phyloP scores from a whole-genome alignment of 2,888 invertebrate genomes.

The Diarsia mendica region DNA sequence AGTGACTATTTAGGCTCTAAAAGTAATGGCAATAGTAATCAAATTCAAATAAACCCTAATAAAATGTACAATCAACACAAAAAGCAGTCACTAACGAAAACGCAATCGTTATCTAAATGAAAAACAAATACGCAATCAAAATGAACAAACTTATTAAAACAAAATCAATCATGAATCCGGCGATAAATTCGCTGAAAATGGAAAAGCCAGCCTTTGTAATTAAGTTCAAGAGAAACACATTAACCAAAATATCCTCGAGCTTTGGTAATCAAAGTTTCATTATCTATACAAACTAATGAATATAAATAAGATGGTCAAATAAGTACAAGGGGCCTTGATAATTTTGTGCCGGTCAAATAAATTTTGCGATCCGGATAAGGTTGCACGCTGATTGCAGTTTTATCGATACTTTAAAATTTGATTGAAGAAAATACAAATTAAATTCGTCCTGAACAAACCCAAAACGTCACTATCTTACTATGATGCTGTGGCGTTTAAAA shows the following conservation, averaged over 20 bases:
- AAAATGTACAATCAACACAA: neutral
- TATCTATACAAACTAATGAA: constrained; percentile 77
- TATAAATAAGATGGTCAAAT: constrained; percentile 75
- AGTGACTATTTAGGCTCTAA: neutral
- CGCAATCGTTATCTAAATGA: constrained; percentile 25
- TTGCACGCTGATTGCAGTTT: neutral
- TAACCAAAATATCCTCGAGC: constrained; percentile 55
- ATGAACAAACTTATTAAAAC: constrained; percentile 53
- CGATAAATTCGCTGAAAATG: constrained; percentile 47
- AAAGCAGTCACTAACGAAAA: constrained; percentile 15
- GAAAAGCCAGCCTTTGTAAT: constrained; percentile 58
- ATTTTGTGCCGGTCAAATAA: constrained; percentile 74
- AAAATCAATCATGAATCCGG: constrained; percentile 48
- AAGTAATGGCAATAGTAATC: too few relatives aligned
- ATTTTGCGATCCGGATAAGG: constrained; percentile 72
- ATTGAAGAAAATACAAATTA: neutral
- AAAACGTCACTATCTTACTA: neutral
- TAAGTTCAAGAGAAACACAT: constrained; percentile 51
- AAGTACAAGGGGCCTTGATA: constrained; percentile 67
- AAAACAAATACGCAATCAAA: constrained; percentile 44
- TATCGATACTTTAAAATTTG: constrained; percentile 9
- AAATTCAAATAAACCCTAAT: neutral
- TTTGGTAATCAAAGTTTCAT: constrained; percentile 73
- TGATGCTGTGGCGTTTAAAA: neutral
- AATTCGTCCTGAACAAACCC: neutral